Evolutionary conservation across 2,113 vertebrate species (phyloP), one percentile per base, ranked within the genome.

Genomic region (Rhabdornis inornatus): DNA sequence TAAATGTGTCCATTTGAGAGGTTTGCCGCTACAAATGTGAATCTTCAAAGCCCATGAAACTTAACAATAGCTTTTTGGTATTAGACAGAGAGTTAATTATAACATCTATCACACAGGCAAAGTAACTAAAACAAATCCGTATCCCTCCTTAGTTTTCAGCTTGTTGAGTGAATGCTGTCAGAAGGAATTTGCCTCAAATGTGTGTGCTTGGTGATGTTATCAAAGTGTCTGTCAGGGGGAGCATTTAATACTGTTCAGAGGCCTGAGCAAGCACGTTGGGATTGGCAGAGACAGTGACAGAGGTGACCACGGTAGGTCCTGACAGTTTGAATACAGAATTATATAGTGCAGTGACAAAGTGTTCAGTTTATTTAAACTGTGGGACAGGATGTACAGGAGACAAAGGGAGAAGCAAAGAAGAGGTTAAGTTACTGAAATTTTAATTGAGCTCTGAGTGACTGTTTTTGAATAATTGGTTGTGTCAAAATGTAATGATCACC

Each of bases 401-500:
- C 82, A 69, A 80, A 90, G 40, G 35, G 71, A 74, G 82, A 82
- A 83, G 47, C 35, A 89, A 59, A 66, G 79, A 83, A 71, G 89
- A 95, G 92, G 92, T 95, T 94, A 94, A 96, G 90, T 89, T 96
- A 27, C 83, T 5, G 5, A 96, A 96, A 90, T 95, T 92, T 96
- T 97, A 97, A 96, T 96, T 92, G 96, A 97, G 92, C 90, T 94
- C 90, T 16, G 88, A 94, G 86, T 89, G 90, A 94, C 88, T 95
- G 90, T 86, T 94, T 95, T 88, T 96, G 92, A 96, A 92, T 96
- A 96, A 96, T 97, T 93, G 94, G 85, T 92, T 95, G 90, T 93
- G 93, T 96, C 96, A 94, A 97, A 96, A 92, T 0, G 7, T 91
- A 97, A 94, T 96, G 95, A 96, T 97, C 89, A 75, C 44, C 0